A percentile compares a stretch with the other conserved stretches of the same genome.
These are phyloP conservation scores for Drosophila dunni DNA, from an alignment of 1,140 invertebrate species.

Conservation along the genomic window DNA sequence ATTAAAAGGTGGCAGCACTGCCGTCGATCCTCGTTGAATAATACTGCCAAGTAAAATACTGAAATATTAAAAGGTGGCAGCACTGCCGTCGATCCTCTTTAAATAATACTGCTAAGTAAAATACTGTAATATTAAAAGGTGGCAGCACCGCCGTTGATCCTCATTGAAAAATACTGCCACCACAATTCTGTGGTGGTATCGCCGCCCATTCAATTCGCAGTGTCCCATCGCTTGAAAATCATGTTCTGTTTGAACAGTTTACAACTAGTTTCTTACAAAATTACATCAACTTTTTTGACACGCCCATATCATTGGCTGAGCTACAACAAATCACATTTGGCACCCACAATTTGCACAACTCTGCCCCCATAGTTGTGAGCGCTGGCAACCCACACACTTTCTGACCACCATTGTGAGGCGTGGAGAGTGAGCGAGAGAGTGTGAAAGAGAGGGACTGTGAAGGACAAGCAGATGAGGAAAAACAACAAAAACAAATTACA, in stretches of 20 bases:
- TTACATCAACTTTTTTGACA: slow-evolving; percentile 34
- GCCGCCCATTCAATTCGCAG: too few species aligned
- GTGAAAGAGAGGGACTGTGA: background rate
- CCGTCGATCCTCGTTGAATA: background rate
- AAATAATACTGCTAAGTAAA: too few species aligned
- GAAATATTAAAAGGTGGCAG: too few species aligned
- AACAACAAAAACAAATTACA: slow-evolving; percentile 74
- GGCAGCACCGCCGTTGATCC: too few species aligned
- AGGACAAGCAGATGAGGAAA: slow-evolving; percentile 5
- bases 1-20: background rate
- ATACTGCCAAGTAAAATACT: too few species aligned
- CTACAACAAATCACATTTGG: slow-evolving; percentile 66
- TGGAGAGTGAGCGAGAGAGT: background rate
- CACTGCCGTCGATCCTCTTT: too few species aligned
- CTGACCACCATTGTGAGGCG: background rate
- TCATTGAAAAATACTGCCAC: too few species aligned
- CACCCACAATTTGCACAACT: slow-evolving; percentile 53
- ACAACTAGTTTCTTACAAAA: slow-evolving; percentile 6
- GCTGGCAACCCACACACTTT: slow-evolving; percentile 12
- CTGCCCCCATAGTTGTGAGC: slow-evolving; percentile 45
- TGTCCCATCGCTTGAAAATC: background rate
- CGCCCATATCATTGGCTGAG: slow-evolving; percentile 51
- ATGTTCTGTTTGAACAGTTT: background rate
- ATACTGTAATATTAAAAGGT: too few species aligned
- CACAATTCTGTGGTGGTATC: too few species aligned